These are phyloP conservation scores for Philopotamus ludificatus DNA, from an alignment of 1,140 invertebrate genomes.

Conservation along the genomic window DNA sequence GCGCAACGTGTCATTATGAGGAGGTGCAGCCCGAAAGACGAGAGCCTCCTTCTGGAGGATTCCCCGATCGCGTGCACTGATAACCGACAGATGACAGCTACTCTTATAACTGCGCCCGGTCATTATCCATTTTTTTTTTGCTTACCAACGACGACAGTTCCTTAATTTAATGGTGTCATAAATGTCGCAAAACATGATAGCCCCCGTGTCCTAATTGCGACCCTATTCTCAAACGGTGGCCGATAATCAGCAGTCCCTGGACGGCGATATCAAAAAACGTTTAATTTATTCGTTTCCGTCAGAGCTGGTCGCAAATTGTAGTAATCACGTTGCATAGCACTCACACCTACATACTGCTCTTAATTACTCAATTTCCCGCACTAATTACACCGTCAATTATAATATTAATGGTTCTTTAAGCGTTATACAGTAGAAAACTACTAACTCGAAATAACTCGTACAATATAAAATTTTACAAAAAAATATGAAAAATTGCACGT, in stretches of 20 bases:
- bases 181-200: no score
- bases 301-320: background rate
- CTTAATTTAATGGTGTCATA: background rate
- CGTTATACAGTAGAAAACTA: no score
- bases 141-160: background rate
- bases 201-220: no score
- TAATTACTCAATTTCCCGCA: no score
- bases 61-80: constrained; percentile 1
- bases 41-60: background rate
- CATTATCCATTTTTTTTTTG: constrained; percentile 9
- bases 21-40: no score
- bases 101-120: constrained; percentile 4
- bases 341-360: no score
- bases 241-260: background rate
- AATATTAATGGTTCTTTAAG: no score
- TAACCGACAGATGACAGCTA: constrained; percentile 20
- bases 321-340: no score
- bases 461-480: no score
- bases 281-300: background rate
- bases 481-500: no score
- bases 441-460: no score
- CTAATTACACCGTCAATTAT: no score
- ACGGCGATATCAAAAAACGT: background rate
- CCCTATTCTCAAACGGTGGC: background rate
- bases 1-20: background rate